Evolutionary conservation across 2,888 invertebrate genomes (phyloP), one percentile per base, ranked within the genome.

Genomic region (Dusona sp.): DNA sequence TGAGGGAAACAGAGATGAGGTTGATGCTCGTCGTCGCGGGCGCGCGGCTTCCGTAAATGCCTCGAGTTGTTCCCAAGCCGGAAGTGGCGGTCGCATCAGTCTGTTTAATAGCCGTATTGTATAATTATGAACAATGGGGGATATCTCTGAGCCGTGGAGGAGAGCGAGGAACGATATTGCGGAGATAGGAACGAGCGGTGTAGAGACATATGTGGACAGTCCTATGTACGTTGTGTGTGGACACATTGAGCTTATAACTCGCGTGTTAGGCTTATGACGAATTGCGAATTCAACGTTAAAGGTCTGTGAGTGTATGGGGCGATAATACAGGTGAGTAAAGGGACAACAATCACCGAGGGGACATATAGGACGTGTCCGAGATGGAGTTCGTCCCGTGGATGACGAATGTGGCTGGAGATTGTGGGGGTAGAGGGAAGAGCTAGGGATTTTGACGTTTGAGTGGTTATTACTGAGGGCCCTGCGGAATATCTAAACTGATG

Each of bases 61-160:
- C 87, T 88, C 88, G 81, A 85, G 89, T 91, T 61, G 61, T 61
- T 89, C 86, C 86, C 88, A 89, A 90, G 91, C 92, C 93, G 94
- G 94, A 94, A 93, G 91, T 91, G 90, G 91, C 90, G 93, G 92
- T 94, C 94, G 93, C 93, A 94, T 94, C 94, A 93, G 93, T 93
- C 93, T 93, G 94, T 93, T 94, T 93, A 94, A 94, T 93, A 94
- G 94, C 93, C 93, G 94, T 93, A 94, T 94, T 94, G 94, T 94
- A 94, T 93, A 94, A 94, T 94, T 94, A 93, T 92, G 93, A 93
- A 94, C 94, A 94, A 94, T 94, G 70, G 75, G 82, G 65, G 78
- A 64, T 72, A 73, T 65, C 48, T 73, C 72, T 33, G n/a, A 83
- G 51, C 42, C 42, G 61, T 84, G 83, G 87, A 77, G 79, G 25